Conservation (phyloP, 2,113 vertebrate species). For the Sitta europaea region DNA sequence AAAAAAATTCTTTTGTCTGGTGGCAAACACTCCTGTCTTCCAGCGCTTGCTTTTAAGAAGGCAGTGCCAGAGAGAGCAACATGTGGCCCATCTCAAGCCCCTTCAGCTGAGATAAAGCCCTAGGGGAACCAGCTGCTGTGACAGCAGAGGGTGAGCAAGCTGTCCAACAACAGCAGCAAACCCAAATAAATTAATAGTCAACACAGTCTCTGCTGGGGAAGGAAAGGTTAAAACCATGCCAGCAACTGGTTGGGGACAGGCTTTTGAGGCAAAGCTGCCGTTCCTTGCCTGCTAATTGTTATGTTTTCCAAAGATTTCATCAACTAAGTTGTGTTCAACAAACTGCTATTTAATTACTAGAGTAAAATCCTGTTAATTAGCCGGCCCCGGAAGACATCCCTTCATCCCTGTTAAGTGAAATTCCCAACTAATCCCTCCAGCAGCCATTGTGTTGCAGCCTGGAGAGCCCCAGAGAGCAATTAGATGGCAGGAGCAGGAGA, state of each 20-base stretch:
- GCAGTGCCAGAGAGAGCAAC: neutral
- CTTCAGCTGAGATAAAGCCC: neutral
- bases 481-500: neutral
- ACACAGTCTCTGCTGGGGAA: neutral
- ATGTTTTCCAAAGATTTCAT: slow-evolving; percentile 42
- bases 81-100: neutral
- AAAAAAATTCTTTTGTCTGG: neutral
- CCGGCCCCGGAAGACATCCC: slow-evolving; percentile 16
- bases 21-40: neutral
- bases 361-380: slow-evolving; percentile 42
- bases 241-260: neutral
- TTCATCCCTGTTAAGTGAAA: slow-evolving; percentile 32
- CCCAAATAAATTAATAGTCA: neutral
- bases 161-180: neutral
- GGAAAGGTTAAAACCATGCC: neutral
- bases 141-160: neutral
- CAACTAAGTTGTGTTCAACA: slow-evolving; percentile 13
- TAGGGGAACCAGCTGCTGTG: neutral
- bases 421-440: slow-evolving; percentile 8
- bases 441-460: neutral
- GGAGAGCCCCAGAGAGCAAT: neutral
- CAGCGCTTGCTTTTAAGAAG: neutral
- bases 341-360: slow-evolving; percentile 51
- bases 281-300: slow-evolving; percentile 6
- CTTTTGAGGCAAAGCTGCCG: neutral